These are phyloP conservation scores for Oreochromis mossambicus DNA, from an alignment of 2,797 vertebrate genomes.

Conservation along the genomic window DNA sequence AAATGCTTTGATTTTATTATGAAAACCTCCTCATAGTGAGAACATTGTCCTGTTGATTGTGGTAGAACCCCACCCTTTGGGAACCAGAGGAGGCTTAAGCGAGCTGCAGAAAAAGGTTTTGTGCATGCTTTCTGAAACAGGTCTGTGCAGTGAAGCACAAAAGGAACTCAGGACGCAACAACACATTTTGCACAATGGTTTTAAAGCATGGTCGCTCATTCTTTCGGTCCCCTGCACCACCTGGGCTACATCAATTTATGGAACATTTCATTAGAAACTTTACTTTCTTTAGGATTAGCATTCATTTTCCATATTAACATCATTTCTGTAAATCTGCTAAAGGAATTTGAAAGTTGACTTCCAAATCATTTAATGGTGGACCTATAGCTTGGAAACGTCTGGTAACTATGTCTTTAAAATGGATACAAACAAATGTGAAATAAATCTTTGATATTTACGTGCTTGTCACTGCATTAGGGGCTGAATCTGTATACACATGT, in stretches of 20 bases:
- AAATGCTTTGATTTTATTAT: slow-evolving; percentile 1
- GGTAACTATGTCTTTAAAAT: not conserved
- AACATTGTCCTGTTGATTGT: not conserved
- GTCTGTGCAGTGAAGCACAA: slow-evolving; percentile 26
- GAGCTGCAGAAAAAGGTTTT: not conserved
- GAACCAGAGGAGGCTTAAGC: not conserved
- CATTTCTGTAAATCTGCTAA: not conserved
- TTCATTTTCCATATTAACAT: not conserved
- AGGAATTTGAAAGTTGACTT: not conserved
- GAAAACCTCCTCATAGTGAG: not conserved
- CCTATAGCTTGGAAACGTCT: not conserved
- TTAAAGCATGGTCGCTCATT: not conserved
- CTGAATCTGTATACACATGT: not conserved
- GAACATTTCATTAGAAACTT: not conserved
- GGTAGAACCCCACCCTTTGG: slow-evolving; percentile 19
- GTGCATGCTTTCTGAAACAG: slow-evolving; percentile 16
- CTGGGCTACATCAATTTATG: not conserved
- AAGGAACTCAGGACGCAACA: not conserved
- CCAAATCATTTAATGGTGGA: not conserved
- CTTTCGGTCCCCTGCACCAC: accelerated
- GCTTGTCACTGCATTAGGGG: not conserved
- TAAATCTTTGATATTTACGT: not conserved
- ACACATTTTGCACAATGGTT: not conserved
- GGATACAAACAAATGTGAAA: not conserved
- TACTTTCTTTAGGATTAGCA: not conserved